A percentile compares a stretch with the other conserved stretches of the same genome.
phyloP scores from a whole-genome alignment of 2,888 invertebrate species.

The Exephanes ischioxanthus region DNA sequence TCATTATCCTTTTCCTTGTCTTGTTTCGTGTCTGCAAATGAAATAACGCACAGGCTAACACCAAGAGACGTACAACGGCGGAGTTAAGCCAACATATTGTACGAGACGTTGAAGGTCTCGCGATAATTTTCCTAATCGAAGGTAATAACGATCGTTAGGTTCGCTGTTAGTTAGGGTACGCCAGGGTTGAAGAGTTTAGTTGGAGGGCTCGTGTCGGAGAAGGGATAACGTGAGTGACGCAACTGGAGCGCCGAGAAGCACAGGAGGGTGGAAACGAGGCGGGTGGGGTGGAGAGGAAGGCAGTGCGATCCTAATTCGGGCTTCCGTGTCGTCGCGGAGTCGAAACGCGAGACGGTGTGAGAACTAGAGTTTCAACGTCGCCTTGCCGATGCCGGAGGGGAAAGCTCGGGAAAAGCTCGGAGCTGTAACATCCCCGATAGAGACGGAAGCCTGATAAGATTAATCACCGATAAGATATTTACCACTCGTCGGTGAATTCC shows the following conservation, averaged over 20 bases:
- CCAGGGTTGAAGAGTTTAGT: slow-evolving; percentile 32
- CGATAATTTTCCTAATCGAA: slow-evolving; percentile 57
- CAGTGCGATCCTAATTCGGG: slow-evolving; percentile 49
- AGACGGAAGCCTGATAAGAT: neutral
- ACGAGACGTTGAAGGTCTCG: slow-evolving; percentile 20
- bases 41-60: slow-evolving; percentile 71
- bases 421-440: neutral
- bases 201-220: slow-evolving; percentile 11
- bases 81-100: slow-evolving; percentile 1
- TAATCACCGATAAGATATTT: neutral
- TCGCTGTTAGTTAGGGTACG: slow-evolving; percentile 18
- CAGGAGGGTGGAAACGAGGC: neutral
- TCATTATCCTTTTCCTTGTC: slow-evolving; percentile 83
- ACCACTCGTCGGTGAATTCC: neutral
- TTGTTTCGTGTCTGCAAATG: slow-evolving; percentile 82
- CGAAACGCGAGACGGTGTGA: slow-evolving; percentile 44
- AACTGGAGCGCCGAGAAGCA: slow-evolving; percentile 15
- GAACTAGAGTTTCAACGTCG: slow-evolving; percentile 41
- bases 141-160: slow-evolving; percentile 58
- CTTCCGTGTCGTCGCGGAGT: slow-evolving; percentile 56
- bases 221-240: slow-evolving; percentile 2
- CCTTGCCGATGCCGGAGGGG: slow-evolving; percentile 50
- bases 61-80: slow-evolving; percentile 4
- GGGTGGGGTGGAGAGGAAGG: slow-evolving; percentile 19
- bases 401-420: slow-evolving; percentile 10